Conservation (phyloP, 2,113 vertebrate genomes). For the Phoxinus phoxinus region DNA sequence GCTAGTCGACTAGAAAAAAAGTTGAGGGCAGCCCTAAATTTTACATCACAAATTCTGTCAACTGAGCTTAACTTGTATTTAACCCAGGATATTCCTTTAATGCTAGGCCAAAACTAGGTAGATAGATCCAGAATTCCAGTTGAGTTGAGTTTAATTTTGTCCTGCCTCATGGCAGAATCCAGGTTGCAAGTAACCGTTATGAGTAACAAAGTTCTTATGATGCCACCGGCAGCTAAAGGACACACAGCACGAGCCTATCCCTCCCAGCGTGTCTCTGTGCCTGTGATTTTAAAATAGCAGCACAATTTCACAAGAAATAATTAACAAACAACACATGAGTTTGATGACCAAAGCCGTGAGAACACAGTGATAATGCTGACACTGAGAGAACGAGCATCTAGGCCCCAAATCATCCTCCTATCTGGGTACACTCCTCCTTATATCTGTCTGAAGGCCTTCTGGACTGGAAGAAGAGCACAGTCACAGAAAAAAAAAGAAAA, state of each 20-base stretch:
- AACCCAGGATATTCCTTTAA: neutral
- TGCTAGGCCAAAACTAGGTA: neutral
- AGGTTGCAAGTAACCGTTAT: neutral
- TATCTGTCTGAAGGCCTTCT: slow-evolving; percentile 32
- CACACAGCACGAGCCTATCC: slow-evolving; percentile 38
- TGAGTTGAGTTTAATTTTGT: slow-evolving; percentile 5
- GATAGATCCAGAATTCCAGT: neutral
- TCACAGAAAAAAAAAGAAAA: slow-evolving; percentile 31
- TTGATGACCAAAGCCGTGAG: slow-evolving; percentile 21
- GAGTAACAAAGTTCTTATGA: neutral
- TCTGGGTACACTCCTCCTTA: neutral
- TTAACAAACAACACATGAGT: slow-evolving; percentile 50
- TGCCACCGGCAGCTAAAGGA: slow-evolving; percentile 29
- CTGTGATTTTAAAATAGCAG: slow-evolving; percentile 56
- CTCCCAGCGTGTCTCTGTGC: slow-evolving; percentile 38
- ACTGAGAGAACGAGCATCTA: neutral
- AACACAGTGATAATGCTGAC: slow-evolving; percentile 27
- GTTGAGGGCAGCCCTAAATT: too few relatives aligned
- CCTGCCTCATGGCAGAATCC: neutral
- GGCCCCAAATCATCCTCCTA: slow-evolving; percentile 1
- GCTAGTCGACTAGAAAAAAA: too few relatives aligned
- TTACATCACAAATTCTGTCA: neutral
- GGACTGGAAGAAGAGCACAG: slow-evolving; percentile 29
- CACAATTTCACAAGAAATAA: slow-evolving; percentile 50
- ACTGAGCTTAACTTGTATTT: neutral